phyloP scores from a whole-genome alignment of 2,113 vertebrate genomes.

The Aphelocoma coerulescens region DNA sequence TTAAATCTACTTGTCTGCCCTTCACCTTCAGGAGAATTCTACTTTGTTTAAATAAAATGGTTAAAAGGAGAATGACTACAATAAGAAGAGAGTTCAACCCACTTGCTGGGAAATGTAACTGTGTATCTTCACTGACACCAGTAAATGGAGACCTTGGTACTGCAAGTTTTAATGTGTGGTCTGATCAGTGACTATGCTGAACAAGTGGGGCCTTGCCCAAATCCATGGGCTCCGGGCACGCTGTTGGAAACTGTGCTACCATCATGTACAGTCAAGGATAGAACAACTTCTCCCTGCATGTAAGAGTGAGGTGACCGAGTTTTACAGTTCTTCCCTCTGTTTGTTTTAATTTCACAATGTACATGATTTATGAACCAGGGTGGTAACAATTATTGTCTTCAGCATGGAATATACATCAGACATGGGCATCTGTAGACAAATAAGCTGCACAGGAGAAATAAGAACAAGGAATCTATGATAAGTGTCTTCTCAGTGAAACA shows the following conservation, averaged over 20 bases:
- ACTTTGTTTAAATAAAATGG: background rate
- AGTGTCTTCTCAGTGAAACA: background rate
- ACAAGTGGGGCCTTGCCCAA: background rate
- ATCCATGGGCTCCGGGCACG: accelerated
- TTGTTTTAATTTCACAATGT: background rate
- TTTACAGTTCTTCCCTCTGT: background rate
- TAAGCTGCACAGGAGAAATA: background rate
- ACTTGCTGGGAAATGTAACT: background rate
- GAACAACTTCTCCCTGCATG: background rate
- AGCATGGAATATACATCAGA: background rate
- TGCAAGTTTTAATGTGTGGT: background rate
- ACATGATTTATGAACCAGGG: background rate
- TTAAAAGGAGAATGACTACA: background rate
- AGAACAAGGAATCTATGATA: background rate
- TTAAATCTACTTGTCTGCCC: background rate
- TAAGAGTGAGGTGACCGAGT: background rate
- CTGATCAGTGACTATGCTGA: background rate
- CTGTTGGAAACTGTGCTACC: background rate
- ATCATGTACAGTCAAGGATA: background rate
- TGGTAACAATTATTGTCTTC: background rate
- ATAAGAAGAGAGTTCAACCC: accelerated
- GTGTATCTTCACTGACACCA: background rate
- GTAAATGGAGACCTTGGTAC: background rate
- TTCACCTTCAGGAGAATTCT: background rate
- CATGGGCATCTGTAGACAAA: background rate